Evolutionary conservation across 2,888 invertebrate species (phyloP).

Genomic region (Tuberolachnus salignus): DNA sequence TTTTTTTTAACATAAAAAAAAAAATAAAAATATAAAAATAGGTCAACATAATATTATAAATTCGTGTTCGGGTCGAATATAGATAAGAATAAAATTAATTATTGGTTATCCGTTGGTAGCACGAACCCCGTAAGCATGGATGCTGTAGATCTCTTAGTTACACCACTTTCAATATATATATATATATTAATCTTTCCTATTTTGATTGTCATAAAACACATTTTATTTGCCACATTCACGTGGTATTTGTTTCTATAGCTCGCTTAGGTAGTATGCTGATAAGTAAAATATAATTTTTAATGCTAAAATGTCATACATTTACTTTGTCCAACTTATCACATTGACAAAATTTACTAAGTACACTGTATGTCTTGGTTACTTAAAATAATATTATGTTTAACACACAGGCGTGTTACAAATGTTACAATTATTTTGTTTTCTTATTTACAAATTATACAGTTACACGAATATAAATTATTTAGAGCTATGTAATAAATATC

Average conservation of each 20-base stretch:
- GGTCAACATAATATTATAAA: too few species aligned
- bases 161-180: not conserved
- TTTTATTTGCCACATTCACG: not conserved
- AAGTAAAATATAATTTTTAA: slow-evolving; percentile 9
- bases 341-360: slow-evolving; percentile 4
- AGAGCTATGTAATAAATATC: not conserved
- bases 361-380: not conserved
- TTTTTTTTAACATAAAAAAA: too few species aligned
- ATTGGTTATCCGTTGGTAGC: too few species aligned
- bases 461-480: not conserved
- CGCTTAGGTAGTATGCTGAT: not conserved
- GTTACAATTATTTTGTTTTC: not conserved
- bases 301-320: not conserved
- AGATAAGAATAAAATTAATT: too few species aligned
- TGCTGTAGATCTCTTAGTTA: too few species aligned
- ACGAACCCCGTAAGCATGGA: too few species aligned
- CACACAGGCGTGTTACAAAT: not conserved
- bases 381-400: too few species aligned
- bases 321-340: not conserved
- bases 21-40: too few species aligned
- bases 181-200: not conserved
- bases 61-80: too few species aligned
- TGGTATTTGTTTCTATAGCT: not conserved
- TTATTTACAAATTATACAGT: not conserved
- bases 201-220: slow-evolving; percentile 17